Evolutionary conservation across 2,888 invertebrate genomes (phyloP), one percentile per base, ranked within the genome.

Genomic region (Miltochrista miniata): DNA sequence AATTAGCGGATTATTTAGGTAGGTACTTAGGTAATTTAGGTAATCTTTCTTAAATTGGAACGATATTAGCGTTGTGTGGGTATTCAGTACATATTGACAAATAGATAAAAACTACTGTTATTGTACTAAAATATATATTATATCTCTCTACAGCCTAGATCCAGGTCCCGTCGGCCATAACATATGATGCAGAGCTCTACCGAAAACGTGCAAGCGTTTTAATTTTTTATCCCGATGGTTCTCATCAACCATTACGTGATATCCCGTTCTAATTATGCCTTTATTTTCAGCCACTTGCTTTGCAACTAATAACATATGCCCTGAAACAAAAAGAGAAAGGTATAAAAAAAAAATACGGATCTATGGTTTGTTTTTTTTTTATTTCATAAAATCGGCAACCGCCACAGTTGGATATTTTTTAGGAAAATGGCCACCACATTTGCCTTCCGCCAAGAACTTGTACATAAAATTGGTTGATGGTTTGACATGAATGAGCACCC

Each of bases 361-460:
- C 18, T 3, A 14, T 29, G 29, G 5, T 13, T 29, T 8, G 7
- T 18, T 10, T 35, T 37, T 8, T 50, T 43, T 55, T 54, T 61
- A 61, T 55, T 56, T 59, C n/a, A n/a, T n/a, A n/a, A n/a, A n/a
- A n/a, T n/a, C n/a, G n/a, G n/a, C n/a, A n/a, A n/a, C n/a, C n/a
- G n/a, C n/a, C n/a, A n/a, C n/a, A n/a, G n/a, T n/a, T n/a, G n/a
- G n/a, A n/a, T n/a, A n/a, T n/a, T n/a, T n/a, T n/a, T n/a, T 57
- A 77, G 8, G 62, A 68, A 60, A 76, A 77, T 7, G 98, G 98
- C 98, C 98, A 98, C 49, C 93, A 86, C 93, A 98, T 92, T 85
- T 98, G 98, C 48, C 97, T 93, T 29, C 97, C 97, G 47, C 98
- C 98, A 52, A 98, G 85, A 62, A 98, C 95, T 83, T 98, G 98